phyloP scores from a whole-genome alignment of 2,797 vertebrate species.

The Xyrichtys novacula region DNA sequence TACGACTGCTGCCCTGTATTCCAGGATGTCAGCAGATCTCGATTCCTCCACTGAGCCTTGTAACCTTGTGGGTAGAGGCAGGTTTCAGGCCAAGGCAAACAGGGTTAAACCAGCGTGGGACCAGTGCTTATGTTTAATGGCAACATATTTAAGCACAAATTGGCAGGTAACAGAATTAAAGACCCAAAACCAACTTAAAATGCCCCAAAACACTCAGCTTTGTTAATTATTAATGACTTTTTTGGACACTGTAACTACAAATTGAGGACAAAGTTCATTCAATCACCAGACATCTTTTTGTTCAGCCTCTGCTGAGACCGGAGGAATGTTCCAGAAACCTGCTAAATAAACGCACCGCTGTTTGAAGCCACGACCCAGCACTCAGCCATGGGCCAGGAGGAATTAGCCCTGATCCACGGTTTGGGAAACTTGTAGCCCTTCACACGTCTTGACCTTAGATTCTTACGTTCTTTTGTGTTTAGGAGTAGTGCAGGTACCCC shows the following conservation, averaged over 20 bases:
- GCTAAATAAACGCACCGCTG: constrained; percentile 61
- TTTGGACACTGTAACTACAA: constrained; percentile 13
- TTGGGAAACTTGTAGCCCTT: constrained; percentile 50
- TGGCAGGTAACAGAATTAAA: constrained; percentile 27
- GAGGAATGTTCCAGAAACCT: constrained; percentile 69
- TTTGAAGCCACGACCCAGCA: constrained; percentile 60
- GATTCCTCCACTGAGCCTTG: constrained; percentile 89
- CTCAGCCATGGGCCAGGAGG: constrained; percentile 48
- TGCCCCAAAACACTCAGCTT: constrained; percentile 20
- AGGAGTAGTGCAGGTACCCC: constrained; percentile 42
- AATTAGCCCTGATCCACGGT: constrained; percentile 67
- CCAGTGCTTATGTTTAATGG: constrained; percentile 89
- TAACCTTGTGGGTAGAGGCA: constrained; percentile 88
- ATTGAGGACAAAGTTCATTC: constrained; percentile 47
- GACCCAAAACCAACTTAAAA: constrained; percentile 1
- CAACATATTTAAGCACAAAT: constrained; percentile 67
- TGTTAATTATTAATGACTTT: constrained; percentile 15
- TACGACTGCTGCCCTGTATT: constrained; percentile 90
- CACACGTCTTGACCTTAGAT: constrained; percentile 38
- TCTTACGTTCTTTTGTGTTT: constrained; percentile 56
- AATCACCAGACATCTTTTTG: constrained; percentile 52
- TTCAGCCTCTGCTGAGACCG: constrained; percentile 44
- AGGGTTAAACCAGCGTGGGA: constrained; percentile 90
- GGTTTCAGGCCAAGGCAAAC: constrained; percentile 91
- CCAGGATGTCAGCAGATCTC: constrained; percentile 92